Conservation (phyloP, 2,888 invertebrate genomes). For the Himalopsyche japonica region DNA sequence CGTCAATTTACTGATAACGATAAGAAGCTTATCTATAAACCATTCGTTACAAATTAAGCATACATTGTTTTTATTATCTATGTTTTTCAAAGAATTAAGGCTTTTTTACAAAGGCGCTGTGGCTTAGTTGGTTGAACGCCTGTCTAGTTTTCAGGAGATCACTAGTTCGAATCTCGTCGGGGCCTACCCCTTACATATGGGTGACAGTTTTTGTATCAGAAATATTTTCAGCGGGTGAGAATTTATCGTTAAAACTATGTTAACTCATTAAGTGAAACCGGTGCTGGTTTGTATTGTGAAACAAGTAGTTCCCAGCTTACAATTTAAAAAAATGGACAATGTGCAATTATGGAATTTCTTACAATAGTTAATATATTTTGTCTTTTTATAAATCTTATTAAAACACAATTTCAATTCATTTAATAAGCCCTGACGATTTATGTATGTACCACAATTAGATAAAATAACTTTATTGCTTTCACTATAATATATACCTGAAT, state of each 20-base stretch:
- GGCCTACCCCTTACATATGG: constrained; percentile 56
- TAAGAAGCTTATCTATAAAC: neutral
- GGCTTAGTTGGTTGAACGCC: constrained; percentile 76
- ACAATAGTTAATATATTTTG: too few relatives aligned
- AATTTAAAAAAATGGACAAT: neutral
- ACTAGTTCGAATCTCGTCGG: constrained; percentile 75
- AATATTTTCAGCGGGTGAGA: too few relatives aligned
- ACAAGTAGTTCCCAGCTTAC: neutral
- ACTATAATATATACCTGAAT: too few relatives aligned
- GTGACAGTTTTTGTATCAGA: neutral
- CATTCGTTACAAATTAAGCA: neutral
- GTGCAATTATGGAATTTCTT: too few relatives aligned
- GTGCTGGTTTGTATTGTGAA: neutral
- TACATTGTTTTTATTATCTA: neutral
- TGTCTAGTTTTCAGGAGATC: constrained; percentile 80
- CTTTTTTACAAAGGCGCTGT: constrained; percentile 57
- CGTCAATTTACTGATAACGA: neutral
- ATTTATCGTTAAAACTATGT: too few relatives aligned
- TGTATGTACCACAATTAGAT: too few relatives aligned
- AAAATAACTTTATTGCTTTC: too few relatives aligned
- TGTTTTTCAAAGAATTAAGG: neutral
- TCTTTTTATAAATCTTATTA: too few relatives aligned
- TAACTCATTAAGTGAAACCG: too few relatives aligned
- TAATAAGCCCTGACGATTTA: too few relatives aligned
- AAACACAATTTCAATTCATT: too few relatives aligned